Evolutionary conservation across 2,888 invertebrate genomes (phyloP).

Genomic region (Lypha dubia): DNA sequence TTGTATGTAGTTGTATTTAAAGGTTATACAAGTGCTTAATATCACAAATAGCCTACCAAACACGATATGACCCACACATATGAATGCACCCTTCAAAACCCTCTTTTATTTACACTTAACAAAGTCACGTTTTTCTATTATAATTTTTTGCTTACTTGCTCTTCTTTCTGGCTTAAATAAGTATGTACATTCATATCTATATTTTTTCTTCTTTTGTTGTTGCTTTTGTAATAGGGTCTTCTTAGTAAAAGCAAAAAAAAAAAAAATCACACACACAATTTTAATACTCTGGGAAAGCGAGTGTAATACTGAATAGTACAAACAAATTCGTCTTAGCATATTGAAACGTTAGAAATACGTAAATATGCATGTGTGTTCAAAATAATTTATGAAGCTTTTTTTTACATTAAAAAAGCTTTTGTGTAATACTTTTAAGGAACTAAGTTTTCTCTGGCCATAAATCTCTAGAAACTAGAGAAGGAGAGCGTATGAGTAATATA

Average conservation of each 20-base stretch:
- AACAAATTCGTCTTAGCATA: slow-evolving; percentile 5
- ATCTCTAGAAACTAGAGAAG: background rate
- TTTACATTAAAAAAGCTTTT: slow-evolving; percentile 40
- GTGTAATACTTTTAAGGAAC: slow-evolving; percentile 17
- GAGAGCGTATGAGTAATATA: slow-evolving; percentile 42
- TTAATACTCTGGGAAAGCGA: background rate
- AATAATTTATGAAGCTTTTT: slow-evolving; percentile 34
- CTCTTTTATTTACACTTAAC: slow-evolving; percentile 52
- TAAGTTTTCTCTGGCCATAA: background rate
- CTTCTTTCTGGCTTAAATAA: background rate
- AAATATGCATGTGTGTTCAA: background rate
- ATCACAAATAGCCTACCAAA: background rate
- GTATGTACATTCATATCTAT: no score
- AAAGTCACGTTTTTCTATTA: slow-evolving; percentile 69
- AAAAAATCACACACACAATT: background rate
- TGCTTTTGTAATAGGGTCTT: slow-evolving; percentile 1
- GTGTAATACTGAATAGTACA: background rate
- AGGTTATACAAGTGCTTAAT: slow-evolving; percentile 22
- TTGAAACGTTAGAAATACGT: slow-evolving; percentile 2
- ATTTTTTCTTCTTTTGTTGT: slow-evolving; percentile 13
- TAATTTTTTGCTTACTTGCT: slow-evolving; percentile 35
- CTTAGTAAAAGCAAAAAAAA: no score
- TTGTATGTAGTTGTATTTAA: background rate
- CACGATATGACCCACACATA: background rate
- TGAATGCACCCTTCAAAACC: background rate